phyloP scores from a whole-genome alignment of 2,797 vertebrate species.

The Rousettus madagascariensis region DNA sequence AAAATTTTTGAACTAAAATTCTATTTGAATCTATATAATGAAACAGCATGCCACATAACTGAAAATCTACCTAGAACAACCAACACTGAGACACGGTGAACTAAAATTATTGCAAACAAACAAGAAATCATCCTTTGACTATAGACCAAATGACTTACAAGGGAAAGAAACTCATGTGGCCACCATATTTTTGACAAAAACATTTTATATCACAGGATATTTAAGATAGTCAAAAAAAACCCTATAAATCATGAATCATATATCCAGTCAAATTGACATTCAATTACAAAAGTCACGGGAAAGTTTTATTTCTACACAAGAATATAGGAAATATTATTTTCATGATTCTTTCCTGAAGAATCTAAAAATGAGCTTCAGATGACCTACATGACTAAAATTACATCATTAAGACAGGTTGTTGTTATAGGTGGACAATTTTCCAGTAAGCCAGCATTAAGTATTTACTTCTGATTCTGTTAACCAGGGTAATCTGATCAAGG shows the following conservation, averaged over 20 bases:
- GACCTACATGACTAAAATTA: not conserved
- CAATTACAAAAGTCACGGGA: not conserved
- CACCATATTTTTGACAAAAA: not conserved
- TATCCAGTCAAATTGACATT: not conserved
- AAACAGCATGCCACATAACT: not conserved
- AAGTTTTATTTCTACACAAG: not conserved
- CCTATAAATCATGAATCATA: not conserved
- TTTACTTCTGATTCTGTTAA: too few species aligned
- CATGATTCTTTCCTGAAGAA: not conserved
- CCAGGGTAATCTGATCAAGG: too few species aligned
- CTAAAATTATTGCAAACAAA: not conserved
- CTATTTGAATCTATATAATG: not conserved
- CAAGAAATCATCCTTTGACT: not conserved
- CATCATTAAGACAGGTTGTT: not conserved
- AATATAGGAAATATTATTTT: not conserved
- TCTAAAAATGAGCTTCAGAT: not conserved
- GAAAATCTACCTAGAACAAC: not conserved
- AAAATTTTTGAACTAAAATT: not conserved
- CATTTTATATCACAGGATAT: not conserved
- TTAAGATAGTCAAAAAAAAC: constrained; percentile 8
- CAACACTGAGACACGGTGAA: not conserved
- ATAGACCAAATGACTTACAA: not conserved
- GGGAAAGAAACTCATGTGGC: not conserved
- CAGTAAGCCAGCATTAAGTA: too few species aligned
- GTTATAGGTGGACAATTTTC: too few species aligned